Evolutionary conservation across 2,797 vertebrate species (phyloP).

Genomic region (Spea hammondii): DNA sequence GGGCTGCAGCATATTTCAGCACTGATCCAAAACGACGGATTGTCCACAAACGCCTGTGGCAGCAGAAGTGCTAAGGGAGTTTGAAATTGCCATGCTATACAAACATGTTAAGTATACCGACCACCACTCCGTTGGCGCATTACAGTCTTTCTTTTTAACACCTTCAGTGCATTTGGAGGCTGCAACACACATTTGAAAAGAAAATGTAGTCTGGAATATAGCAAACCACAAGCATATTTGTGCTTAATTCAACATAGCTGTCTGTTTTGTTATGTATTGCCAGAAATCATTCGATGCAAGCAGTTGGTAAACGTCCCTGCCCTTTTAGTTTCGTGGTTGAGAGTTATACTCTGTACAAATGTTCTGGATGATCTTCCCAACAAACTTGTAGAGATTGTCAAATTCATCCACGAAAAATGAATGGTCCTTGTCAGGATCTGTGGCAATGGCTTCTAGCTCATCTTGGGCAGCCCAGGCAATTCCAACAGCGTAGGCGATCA

Average conservation of each 20-base stretch:
- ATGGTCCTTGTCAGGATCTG: conserved; percentile 88
- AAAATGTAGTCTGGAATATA: background rate
- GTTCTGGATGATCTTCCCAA: conserved; percentile 88
- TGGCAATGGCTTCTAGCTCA: conserved; percentile 93
- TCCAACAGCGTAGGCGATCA: conserved; percentile 91
- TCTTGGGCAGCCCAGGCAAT: conserved; percentile 95
- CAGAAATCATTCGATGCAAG: background rate
- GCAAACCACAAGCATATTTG: background rate
- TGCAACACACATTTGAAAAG: conserved; percentile 4
- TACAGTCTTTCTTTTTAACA: conserved; percentile 2
- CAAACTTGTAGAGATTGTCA: conserved; percentile 86
- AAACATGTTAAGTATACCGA: background rate
- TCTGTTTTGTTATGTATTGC: conserved; percentile 4
- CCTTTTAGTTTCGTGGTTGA: conserved; percentile 91
- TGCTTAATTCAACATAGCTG: conserved; percentile 14
- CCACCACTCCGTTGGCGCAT: background rate
- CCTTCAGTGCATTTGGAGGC: conserved; percentile 16
- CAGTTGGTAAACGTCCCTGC: conserved; percentile 4
- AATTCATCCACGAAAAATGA: conserved; percentile 98
- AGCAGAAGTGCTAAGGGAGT: background rate
- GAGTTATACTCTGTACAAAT: conserved; percentile 98
- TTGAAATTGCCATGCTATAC: background rate
- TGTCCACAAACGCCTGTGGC: background rate
- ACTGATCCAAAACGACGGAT: too few relatives aligned
- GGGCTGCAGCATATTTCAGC: too few relatives aligned